These are phyloP conservation scores for Cydia amplana DNA, from an alignment of 1,140 invertebrate genomes.

Conservation along the genomic window DNA sequence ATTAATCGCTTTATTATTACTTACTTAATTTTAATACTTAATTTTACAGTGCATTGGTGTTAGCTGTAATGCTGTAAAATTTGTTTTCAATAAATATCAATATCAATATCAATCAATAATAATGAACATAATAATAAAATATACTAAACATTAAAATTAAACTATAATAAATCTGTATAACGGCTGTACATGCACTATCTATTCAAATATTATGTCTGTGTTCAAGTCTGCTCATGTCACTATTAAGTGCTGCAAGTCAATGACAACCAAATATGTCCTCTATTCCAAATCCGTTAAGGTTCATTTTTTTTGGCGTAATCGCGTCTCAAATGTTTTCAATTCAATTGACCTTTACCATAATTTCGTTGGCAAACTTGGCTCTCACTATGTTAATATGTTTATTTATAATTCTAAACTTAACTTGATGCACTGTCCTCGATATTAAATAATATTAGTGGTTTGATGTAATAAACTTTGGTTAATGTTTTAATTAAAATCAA, in stretches of 20 bases:
- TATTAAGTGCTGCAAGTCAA: not conserved
- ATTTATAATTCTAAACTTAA: not conserved
- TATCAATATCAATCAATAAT: too few relatives aligned
- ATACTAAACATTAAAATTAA: too few relatives aligned
- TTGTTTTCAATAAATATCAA: too few relatives aligned
- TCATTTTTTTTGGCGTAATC: not conserved
- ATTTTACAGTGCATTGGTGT: too few relatives aligned
- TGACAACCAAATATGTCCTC: not conserved
- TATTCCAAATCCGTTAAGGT: not conserved
- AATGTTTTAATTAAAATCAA: not conserved
- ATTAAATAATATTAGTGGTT: not conserved
- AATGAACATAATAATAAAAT: too few relatives aligned
- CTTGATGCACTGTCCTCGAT: not conserved
- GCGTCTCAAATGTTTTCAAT: not conserved
- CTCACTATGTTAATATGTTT: conserved; percentile 10
- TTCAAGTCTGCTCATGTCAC: not conserved
- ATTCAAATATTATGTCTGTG: not conserved
- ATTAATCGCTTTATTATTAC: too few relatives aligned
- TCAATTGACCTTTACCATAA: not conserved
- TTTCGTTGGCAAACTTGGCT: not conserved
- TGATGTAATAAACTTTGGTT: conserved; percentile 4
- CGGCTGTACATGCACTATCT: not conserved
- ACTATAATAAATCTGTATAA: too few relatives aligned
- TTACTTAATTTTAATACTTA: too few relatives aligned
- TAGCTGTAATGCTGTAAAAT: too few relatives aligned